Conservation (phyloP, 1,140 invertebrate genomes). For the Meteorus sp. region DNA sequence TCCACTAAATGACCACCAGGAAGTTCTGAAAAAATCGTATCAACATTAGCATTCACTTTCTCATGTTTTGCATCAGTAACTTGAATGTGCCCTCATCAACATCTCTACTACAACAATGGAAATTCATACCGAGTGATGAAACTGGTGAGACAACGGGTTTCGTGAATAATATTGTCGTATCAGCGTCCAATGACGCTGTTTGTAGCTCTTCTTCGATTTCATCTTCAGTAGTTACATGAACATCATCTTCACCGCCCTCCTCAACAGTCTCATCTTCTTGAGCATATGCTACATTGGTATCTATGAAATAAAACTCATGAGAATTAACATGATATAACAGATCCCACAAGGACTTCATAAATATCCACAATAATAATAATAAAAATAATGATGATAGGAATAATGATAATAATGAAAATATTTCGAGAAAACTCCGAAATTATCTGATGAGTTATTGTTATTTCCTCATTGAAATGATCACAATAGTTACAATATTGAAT, state of each 20-base stretch:
- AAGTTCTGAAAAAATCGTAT: slow-evolving; percentile 69
- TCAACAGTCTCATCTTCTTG: slow-evolving; percentile 79
- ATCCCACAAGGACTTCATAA: no score
- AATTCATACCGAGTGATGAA: slow-evolving; percentile 49
- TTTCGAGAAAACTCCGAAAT: no score
- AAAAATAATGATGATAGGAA: no score
- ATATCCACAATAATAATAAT: no score
- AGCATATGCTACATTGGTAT: slow-evolving; percentile 64
- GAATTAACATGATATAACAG: not conserved
- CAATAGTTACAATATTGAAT: no score
- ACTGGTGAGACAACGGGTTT: slow-evolving; percentile 67
- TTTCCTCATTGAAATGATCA: no score
- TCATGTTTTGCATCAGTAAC: not conserved
- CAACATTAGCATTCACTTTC: not conserved
- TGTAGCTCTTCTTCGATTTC: slow-evolving; percentile 70
- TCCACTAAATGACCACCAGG: slow-evolving; percentile 91
- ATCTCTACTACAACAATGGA: no score
- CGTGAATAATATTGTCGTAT: slow-evolving; percentile 90
- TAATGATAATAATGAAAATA: no score
- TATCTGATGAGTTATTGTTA: no score
- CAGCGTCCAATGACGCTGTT: slow-evolving; percentile 86
- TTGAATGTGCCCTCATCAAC: not conserved
- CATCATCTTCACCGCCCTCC: slow-evolving; percentile 74
- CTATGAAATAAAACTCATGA: slow-evolving; percentile 49
- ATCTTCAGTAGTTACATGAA: slow-evolving; percentile 68